A percentile compares a stretch with the other conserved stretches of the same genome.
phyloP scores from a whole-genome alignment of 2,797 vertebrate genomes.

The Euphonia xanthogaster region DNA sequence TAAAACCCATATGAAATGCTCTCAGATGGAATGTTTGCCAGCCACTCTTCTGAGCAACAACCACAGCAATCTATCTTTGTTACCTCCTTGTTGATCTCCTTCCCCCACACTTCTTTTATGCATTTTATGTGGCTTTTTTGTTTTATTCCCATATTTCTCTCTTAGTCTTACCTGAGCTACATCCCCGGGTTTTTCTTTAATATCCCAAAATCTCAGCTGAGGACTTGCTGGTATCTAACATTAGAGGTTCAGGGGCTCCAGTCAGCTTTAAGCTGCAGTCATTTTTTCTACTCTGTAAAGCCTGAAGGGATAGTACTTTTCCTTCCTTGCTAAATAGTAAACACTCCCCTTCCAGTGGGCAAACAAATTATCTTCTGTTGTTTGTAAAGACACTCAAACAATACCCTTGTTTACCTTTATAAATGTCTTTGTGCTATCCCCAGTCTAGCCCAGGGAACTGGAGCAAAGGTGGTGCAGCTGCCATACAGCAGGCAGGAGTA shows the following conservation, averaged over 20 bases:
- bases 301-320: neutral
- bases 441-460: neutral
- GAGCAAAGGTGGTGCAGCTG: neutral
- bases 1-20: neutral
- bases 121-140: neutral
- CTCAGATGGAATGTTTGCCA: neutral
- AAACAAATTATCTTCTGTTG: slow-evolving; percentile 16
- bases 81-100: neutral
- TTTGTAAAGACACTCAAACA: neutral
- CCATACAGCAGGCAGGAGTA: neutral
- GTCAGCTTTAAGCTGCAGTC: neutral
- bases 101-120: neutral
- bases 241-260: neutral
- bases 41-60: neutral
- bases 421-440: neutral
- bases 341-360: neutral
- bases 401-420: neutral
- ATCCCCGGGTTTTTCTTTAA: neutral
- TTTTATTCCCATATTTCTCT: neutral
- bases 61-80: neutral
- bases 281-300: neutral
- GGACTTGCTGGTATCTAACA: neutral
- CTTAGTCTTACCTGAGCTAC: neutral
- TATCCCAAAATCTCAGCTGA: neutral
- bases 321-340: neutral